These are phyloP conservation scores for Nomada fucata DNA, from an alignment of 2,888 invertebrate species.

Conservation along the genomic window DNA sequence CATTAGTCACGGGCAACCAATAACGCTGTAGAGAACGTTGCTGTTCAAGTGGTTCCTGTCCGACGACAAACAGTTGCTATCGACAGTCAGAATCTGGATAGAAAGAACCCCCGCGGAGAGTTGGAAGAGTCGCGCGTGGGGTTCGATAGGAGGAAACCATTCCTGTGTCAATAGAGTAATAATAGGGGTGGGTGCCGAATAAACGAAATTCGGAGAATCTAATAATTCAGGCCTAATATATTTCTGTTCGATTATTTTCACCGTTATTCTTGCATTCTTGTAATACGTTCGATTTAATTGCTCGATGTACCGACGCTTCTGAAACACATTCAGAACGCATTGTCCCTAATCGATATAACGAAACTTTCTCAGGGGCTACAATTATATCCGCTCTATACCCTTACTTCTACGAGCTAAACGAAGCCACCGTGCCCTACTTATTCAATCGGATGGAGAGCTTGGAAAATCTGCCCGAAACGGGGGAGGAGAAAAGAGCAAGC, in stretches of 20 bases:
- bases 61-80: slow-evolving; percentile 27
- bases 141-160: neutral
- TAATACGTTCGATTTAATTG: too few species aligned
- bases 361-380: too few species aligned
- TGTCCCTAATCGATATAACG: too few species aligned
- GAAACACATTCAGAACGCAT: too few species aligned
- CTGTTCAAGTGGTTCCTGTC: slow-evolving; percentile 2
- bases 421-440: slow-evolving; percentile 3
- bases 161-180: neutral
- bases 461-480: neutral
- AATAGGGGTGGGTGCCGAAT: neutral
- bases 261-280: too few species aligned
- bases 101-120: neutral
- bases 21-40: slow-evolving; percentile 27
- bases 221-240: too few species aligned
- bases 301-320: too few species aligned
- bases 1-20: slow-evolving; percentile 45
- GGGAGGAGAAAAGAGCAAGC: neutral
- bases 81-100: neutral
- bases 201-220: too few species aligned
- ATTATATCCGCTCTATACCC: neutral
- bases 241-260: too few species aligned
- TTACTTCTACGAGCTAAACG: neutral
- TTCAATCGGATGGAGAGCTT: neutral
- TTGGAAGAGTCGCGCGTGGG: neutral